A percentile compares a stretch with the other conserved stretches of the same genome.
phyloP scores from a whole-genome alignment of 2,797 vertebrate genomes.

The Sebastes oblongus region DNA sequence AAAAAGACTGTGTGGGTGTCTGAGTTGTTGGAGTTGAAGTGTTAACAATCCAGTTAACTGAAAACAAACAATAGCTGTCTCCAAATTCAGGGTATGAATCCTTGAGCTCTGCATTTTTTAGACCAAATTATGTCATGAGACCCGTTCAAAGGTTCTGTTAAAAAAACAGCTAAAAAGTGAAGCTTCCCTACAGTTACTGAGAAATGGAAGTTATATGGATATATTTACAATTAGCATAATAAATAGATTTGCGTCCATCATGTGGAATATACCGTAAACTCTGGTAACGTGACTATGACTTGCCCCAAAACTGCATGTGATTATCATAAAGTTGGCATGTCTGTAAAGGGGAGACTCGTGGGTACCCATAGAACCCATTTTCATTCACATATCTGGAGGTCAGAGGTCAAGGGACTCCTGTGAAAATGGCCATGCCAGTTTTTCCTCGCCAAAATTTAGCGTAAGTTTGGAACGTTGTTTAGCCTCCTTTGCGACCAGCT shows the following conservation, averaged over 20 bases:
- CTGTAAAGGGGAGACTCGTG: too few relatives aligned
- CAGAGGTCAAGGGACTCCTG: too few relatives aligned
- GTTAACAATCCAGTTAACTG: slow-evolving; percentile 1
- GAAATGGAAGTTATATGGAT: background rate
- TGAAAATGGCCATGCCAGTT: too few relatives aligned
- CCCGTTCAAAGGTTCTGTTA: background rate
- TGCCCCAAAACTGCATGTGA: too few relatives aligned
- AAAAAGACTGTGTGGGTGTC: background rate
- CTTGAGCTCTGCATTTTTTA: background rate
- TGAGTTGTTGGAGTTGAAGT: background rate
- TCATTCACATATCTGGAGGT: too few relatives aligned
- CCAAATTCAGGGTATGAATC: background rate
- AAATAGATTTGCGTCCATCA: background rate
- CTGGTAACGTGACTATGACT: background rate
- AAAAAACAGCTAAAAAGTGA: background rate
- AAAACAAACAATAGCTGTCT: background rate
- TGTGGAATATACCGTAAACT: background rate
- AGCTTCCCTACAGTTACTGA: background rate
- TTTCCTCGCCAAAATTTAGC: too few relatives aligned
- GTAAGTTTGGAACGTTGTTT: too few relatives aligned
- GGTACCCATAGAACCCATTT: too few relatives aligned
- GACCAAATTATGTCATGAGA: background rate
- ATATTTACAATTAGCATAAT: background rate
- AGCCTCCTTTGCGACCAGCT: too few relatives aligned
- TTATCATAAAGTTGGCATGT: too few relatives aligned